A percentile compares a stretch with the other conserved stretches of the same genome.
Conservation (phyloP, 2,888 invertebrate species). For the Subacronicta megacephala region DNA sequence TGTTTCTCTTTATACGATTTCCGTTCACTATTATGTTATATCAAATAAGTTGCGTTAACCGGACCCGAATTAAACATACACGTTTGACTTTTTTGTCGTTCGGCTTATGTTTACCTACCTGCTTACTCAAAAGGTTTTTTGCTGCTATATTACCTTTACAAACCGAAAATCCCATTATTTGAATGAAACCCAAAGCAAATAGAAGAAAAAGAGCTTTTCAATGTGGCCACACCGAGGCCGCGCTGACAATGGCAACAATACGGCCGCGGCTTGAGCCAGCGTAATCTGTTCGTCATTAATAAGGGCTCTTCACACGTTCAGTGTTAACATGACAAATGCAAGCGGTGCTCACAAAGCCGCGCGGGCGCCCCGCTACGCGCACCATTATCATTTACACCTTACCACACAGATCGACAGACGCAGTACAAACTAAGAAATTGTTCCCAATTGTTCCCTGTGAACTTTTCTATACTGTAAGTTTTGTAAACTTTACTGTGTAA, state of each 20-base stretch:
- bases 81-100: slow-evolving; percentile 45
- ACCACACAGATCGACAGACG: slow-evolving; percentile 62
- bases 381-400: slow-evolving; percentile 71
- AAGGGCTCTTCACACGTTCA: slow-evolving; percentile 86
- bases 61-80: slow-evolving; percentile 33
- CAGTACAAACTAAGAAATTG: slow-evolving; percentile 37
- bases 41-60: slow-evolving; percentile 37
- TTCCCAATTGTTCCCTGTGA: slow-evolving; percentile 35
- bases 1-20: slow-evolving; percentile 24
- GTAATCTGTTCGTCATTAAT: slow-evolving; percentile 86
- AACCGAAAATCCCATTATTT: slow-evolving; percentile 72
- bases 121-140: slow-evolving; percentile 55
- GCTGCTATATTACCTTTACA: slow-evolving; percentile 57
- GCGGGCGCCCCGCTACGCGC: slow-evolving; percentile 72
- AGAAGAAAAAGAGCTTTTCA: slow-evolving; percentile 69
- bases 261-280: slow-evolving; percentile 67
- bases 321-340: slow-evolving; percentile 89
- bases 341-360: slow-evolving; percentile 70
- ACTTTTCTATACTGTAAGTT: slow-evolving; percentile 35
- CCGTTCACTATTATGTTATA: slow-evolving; percentile 17
- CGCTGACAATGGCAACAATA: slow-evolving; percentile 75
- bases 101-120: slow-evolving; percentile 54
- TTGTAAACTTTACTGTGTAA: slow-evolving; percentile 13
- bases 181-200: slow-evolving; percentile 72
- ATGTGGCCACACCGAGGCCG: slow-evolving; percentile 66